These are phyloP conservation scores for Octonoba sinensis DNA, from an alignment of 2,888 invertebrate species.

Conservation along the genomic window DNA sequence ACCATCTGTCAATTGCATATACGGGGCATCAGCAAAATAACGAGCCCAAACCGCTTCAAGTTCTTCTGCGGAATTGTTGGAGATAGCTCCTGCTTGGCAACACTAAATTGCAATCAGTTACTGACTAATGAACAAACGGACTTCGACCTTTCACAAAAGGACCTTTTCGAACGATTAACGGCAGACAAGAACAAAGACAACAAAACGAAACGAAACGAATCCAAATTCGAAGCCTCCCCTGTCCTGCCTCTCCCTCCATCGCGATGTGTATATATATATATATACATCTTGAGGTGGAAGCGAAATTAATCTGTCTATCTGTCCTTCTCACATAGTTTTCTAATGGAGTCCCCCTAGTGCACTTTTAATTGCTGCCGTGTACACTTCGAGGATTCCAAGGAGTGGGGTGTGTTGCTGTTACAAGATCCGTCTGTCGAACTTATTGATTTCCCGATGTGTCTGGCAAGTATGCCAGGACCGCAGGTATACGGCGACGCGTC, in stretches of 20 bases:
- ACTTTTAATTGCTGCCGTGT: constrained; percentile 63
- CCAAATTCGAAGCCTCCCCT: constrained; percentile 42
- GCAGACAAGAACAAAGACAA: constrained; percentile 45
- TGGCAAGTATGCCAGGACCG: constrained; percentile 53
- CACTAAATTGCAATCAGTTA: constrained; percentile 55
- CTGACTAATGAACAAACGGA: constrained; percentile 56
- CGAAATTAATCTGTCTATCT: constrained; percentile 65
- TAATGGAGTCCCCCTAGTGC: constrained; percentile 60
- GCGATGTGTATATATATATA: constrained; percentile 22
- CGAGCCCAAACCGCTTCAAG: no score
- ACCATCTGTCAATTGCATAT: no score
- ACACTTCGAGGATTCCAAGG: constrained; percentile 45
- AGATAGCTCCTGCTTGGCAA: constrained; percentile 1
- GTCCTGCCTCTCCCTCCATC: constrained; percentile 25
- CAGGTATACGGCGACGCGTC: constrained; percentile 44
- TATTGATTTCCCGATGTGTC: constrained; percentile 61
- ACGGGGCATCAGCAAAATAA: no score
- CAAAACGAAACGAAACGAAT: constrained; percentile 39
- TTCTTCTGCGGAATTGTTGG: no score
- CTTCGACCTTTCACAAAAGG: constrained; percentile 34
- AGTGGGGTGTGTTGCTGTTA: constrained; percentile 18
- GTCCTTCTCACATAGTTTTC: constrained; percentile 62
- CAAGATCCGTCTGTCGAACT: constrained; percentile 61
- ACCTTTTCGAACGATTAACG: constrained; percentile 45
- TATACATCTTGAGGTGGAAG: constrained; percentile 29